Evolutionary conservation across 2,797 vertebrate species (phyloP).

Genomic region (Fistularia tabacaria): DNA sequence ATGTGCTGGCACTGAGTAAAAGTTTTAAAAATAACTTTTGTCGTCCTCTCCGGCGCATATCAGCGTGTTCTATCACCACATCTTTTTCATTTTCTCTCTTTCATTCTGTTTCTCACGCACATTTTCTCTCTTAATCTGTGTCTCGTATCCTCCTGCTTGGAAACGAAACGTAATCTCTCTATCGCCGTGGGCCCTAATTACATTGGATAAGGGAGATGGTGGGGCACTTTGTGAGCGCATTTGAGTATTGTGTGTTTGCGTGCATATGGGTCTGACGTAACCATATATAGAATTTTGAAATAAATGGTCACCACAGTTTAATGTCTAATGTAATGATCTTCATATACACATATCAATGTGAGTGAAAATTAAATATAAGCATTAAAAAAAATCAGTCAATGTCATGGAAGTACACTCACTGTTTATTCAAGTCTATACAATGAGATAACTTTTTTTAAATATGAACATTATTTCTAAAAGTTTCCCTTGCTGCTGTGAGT

Average conservation of each 20-base stretch:
- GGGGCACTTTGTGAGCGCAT: slow-evolving; percentile 6
- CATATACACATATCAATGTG: too few species aligned
- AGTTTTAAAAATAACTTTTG: slow-evolving; percentile 52
- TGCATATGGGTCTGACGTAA: background rate
- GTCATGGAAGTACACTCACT: too few species aligned
- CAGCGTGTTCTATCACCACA: slow-evolving; percentile 24
- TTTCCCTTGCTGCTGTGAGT: too few species aligned
- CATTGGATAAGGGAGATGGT: slow-evolving; percentile 43
- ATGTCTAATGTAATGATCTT: too few species aligned
- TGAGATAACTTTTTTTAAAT: too few species aligned
- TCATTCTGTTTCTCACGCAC: slow-evolving; percentile 10
- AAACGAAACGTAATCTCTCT: slow-evolving; percentile 56
- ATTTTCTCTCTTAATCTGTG: slow-evolving; percentile 22
- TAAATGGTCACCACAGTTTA: too few species aligned
- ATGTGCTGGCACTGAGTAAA: slow-evolving; percentile 39
- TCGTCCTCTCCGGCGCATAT: slow-evolving; percentile 15
- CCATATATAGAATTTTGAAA: too few species aligned
- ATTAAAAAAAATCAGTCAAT: too few species aligned
- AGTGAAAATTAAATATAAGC: too few species aligned
- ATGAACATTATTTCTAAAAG: too few species aligned
- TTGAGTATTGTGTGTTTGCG: slow-evolving; percentile 28
- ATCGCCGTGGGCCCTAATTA: slow-evolving; percentile 67
- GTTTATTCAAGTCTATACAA: too few species aligned
- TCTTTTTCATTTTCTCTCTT: slow-evolving; percentile 37
- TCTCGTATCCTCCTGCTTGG: slow-evolving; percentile 35